Conservation (phyloP, 2,888 invertebrate genomes). For the Hypomecis punctinalis region DNA sequence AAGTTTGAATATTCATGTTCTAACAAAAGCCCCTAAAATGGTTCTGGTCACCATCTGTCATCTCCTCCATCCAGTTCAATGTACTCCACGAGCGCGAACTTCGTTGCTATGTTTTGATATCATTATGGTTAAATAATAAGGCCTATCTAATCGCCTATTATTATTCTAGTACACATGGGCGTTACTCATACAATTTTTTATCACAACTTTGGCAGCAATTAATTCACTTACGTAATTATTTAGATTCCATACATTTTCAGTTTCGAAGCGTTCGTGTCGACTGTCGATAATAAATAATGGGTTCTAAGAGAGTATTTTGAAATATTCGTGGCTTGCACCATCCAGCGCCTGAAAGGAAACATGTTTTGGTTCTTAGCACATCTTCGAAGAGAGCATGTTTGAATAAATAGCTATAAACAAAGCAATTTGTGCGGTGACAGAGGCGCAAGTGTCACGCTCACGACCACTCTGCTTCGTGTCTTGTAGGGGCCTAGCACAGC, state of each 20-base stretch:
- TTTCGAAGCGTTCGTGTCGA: too few species aligned
- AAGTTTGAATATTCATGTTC: constrained; percentile 36
- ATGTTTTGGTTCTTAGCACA: constrained; percentile 31
- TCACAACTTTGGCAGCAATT: constrained; percentile 31
- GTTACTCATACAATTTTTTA: constrained; percentile 36
- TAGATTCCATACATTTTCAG: too few species aligned
- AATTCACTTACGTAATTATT: constrained; percentile 2
- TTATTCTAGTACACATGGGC: constrained; percentile 33
- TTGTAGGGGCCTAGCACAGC: constrained; percentile 16
- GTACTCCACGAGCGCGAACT: constrained; percentile 46
- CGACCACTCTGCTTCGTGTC: constrained; percentile 27
- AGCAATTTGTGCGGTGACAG: constrained; percentile 63
- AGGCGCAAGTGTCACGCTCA: constrained; percentile 49
- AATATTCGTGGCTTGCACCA: constrained; percentile 9
- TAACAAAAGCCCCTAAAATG: constrained; percentile 40
- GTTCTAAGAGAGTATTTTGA: not conserved
- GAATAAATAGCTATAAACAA: constrained; percentile 65
- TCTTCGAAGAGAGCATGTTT: constrained; percentile 54
- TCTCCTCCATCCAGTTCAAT: constrained; percentile 51
- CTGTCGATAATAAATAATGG: too few species aligned
- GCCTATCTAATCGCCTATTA: constrained; percentile 43
- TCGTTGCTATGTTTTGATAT: constrained; percentile 39
- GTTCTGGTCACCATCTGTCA: constrained; percentile 62
- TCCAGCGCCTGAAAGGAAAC: constrained; percentile 10
- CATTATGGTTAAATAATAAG: constrained; percentile 38